These are phyloP conservation scores for Scaptomyza parva DNA, from an alignment of 2,888 invertebrate species.

Conservation along the genomic window DNA sequence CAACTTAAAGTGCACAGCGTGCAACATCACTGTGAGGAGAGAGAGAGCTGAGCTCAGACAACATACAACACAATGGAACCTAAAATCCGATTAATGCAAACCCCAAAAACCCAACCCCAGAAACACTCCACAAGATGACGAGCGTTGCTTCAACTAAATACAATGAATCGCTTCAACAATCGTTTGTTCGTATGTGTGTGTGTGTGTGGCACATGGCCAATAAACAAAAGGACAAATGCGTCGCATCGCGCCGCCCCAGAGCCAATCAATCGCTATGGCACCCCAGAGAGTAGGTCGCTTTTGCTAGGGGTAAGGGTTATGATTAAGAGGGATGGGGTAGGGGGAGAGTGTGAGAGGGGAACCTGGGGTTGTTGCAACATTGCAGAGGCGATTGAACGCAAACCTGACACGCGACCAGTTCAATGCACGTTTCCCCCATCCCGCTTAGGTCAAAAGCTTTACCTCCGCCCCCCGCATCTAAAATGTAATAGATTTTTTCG, in stretches of 20 bases:
- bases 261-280: constrained; percentile 83
- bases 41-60: constrained; percentile 2
- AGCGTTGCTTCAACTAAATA: constrained; percentile 67
- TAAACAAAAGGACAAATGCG: constrained; percentile 79
- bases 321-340: background rate
- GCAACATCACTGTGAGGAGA: too few species aligned
- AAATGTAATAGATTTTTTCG: constrained; percentile 68
- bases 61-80: constrained; percentile 62
- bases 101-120: constrained; percentile 11
- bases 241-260: constrained; percentile 70
- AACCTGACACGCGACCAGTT: constrained; percentile 79
- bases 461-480: constrained; percentile 7
- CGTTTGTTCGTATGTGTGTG: constrained; percentile 1
- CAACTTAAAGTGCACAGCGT: constrained; percentile 56
- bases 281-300: constrained; percentile 67
- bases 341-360: background rate
- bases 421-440: constrained; percentile 69
- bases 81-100: constrained; percentile 75
- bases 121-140: constrained; percentile 28
- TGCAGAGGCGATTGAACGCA: constrained; percentile 70
- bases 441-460: constrained; percentile 61
- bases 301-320: background rate
- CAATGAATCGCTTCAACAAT: constrained; percentile 71
- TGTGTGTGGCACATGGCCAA: constrained; percentile 55
- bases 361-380: constrained; percentile 8